Percentiles rank a stretch among this genome's conserved stretches.
These are phyloP conservation scores for Triplophysa bombifrons DNA, from an alignment of 2,797 vertebrate genomes.

Conservation along the genomic window DNA sequence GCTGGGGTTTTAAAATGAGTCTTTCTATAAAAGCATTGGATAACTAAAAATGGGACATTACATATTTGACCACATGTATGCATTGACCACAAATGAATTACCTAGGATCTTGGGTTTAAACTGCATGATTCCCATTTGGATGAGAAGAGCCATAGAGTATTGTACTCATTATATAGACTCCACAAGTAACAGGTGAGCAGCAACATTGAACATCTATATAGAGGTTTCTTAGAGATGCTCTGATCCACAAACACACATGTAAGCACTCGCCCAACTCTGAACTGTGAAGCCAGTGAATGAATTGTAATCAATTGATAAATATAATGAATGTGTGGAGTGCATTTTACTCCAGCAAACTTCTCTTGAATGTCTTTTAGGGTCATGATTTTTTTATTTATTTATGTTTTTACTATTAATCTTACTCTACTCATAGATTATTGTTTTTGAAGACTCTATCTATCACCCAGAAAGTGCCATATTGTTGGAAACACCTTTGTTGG, in stretches of 20 bases:
- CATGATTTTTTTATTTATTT: slow-evolving; percentile 5
- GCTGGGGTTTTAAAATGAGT: slow-evolving; percentile 53
- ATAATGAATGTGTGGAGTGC: slow-evolving; percentile 59
- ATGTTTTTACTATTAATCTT: not conserved
- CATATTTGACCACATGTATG: slow-evolving; percentile 19
- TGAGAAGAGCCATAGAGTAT: not conserved
- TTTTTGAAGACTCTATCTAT: not conserved
- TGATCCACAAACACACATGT: slow-evolving; percentile 12
- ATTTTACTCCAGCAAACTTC: slow-evolving; percentile 1
- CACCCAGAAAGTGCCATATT: slow-evolving; percentile 1
- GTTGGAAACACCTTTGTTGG: slow-evolving; percentile 32
- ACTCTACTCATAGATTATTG: slow-evolving; percentile 22
- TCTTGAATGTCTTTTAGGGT: slow-evolving; percentile 36
- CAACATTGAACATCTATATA: slow-evolving; percentile 17
- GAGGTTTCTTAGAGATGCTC: slow-evolving; percentile 30
- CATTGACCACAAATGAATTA: not conserved
- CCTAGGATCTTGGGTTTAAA: not conserved
- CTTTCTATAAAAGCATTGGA: slow-evolving; percentile 60
- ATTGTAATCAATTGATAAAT: slow-evolving; percentile 55
- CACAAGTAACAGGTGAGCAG: slow-evolving; percentile 39
- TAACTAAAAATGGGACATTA: slow-evolving; percentile 63
- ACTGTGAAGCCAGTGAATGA: slow-evolving; percentile 64
- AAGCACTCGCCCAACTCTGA: slow-evolving; percentile 49
- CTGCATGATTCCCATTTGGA: not conserved
- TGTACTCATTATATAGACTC: not conserved